These are phyloP conservation scores for Nasonia vitripennis DNA, from an alignment of 1,140 invertebrate genomes.

Conservation along the genomic window DNA sequence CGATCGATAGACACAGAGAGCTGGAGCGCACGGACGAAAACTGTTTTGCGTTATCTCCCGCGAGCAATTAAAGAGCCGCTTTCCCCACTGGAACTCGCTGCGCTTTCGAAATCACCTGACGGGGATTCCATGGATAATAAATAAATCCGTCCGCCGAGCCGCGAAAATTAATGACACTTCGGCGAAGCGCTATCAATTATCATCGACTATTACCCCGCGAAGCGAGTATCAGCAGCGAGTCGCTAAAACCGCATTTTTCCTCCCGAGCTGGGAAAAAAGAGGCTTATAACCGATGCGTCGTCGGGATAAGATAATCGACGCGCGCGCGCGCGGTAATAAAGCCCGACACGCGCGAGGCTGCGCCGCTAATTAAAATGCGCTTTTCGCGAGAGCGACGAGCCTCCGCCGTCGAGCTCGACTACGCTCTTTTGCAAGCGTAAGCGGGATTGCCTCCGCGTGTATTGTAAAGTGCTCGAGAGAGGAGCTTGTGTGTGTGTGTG, in stretches of 20 bases:
- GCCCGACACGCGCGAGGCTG: neutral
- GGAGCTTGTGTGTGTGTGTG: neutral
- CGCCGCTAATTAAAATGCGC: slow-evolving; percentile 14
- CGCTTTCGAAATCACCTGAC: neutral
- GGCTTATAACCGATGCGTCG: no score
- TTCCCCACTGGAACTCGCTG: neutral
- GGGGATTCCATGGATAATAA: neutral
- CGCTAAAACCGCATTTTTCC: neutral
- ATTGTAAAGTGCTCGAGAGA: neutral
- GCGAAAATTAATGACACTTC: neutral
- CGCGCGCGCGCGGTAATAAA: no score
- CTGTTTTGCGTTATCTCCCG: no score
- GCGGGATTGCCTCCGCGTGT: neutral
- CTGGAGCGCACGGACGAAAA: no score
- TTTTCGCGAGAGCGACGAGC: neutral
- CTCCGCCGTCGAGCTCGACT: neutral
- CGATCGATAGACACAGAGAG: no score
- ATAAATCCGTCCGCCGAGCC: neutral
- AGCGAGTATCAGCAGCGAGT: no score
- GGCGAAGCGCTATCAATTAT: neutral
- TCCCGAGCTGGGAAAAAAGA: no score
- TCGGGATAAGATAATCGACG: no score
- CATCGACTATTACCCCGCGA: no score
- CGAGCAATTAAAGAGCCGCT: no score
- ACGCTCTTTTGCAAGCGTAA: neutral